Evolutionary conservation across 2,113 vertebrate species (phyloP), one percentile per base, ranked within the genome.

Genomic region (Nycticebus coucang): DNA sequence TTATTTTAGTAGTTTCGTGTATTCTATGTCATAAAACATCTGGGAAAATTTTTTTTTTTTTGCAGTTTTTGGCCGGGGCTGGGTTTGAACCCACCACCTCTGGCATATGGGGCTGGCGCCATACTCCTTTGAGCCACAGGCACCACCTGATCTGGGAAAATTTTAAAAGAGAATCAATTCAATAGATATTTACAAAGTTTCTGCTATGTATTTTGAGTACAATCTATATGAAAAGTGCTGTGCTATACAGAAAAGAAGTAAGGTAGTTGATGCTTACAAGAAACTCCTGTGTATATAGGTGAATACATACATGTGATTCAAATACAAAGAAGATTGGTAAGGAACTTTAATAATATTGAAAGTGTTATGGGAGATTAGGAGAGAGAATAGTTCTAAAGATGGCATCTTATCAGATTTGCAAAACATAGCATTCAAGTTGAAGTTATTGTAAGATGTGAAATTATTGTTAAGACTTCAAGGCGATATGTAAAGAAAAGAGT

Each of bases 161-260:
- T 69, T 97, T 94, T 37, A 83, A 91, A 84, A 93, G 45, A 78
- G 30, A 81, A 50, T 71, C 66, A 87, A 37, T 91, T 93, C 53
- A 72, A 1, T 59, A 71, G 26, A 72, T 89, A 66, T 59, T 90
- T 95, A 41, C 10, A 57, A 96, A 92, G 7, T 91, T 97, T 95
- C 12, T 96, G 37, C 26, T 78, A 33, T 78, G 9, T 95, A 57
- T 88, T 95, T 78, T 71, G 35, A 92, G 57, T 87, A 55, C 2
- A 93, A 21, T 89, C 13, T 86, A 33, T 78, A 15, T 92, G n/a
- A 60, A 95, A 87, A 87, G 28, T 78, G 8, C 86, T 96, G 5
- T 93, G 11, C 60, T 96, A 89, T 75, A 85, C 3, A 85, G 71
- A 97, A 93, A 87, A 79, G 45, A 96, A 94, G 28, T 30, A 96